phyloP scores from a whole-genome alignment of 2,888 invertebrate species.

The Torymus texanus region DNA sequence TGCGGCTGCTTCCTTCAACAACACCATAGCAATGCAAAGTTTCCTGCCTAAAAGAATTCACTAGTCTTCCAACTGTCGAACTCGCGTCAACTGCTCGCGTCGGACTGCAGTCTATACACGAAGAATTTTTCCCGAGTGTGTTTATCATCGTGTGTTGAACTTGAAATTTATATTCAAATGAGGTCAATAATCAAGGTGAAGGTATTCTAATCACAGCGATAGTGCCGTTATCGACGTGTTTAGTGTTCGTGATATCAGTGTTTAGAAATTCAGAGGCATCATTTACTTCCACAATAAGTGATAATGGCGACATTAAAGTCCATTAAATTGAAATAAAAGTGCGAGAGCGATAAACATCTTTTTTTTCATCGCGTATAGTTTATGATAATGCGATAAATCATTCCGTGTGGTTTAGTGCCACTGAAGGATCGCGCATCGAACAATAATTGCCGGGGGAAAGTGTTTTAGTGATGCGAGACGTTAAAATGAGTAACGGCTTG shows the following conservation, averaged over 20 bases:
- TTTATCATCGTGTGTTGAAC: no score
- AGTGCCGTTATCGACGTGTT: no score
- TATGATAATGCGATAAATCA: conserved; percentile 48
- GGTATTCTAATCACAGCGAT: neutral
- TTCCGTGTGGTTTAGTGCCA: conserved; percentile 18
- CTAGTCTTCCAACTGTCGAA: conserved; percentile 39
- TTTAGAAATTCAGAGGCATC: neutral
- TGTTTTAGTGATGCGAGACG: conserved; percentile 42
- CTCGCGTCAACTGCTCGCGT: conserved; percentile 38
- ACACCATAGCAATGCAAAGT: conserved; percentile 42
- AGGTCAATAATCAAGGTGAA: neutral
- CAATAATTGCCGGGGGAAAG: conserved; percentile 40
- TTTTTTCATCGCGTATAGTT: neutral
- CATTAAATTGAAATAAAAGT: conserved; percentile 38
- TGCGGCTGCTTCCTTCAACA: conserved; percentile 50
- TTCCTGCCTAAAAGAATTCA: conserved; percentile 40
- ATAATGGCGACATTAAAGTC: conserved; percentile 26
- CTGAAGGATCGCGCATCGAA: conserved; percentile 39
- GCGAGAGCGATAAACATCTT: conserved; percentile 30
- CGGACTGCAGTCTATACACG: no score
- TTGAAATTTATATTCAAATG: no score
- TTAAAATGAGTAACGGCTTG: conserved; percentile 48
- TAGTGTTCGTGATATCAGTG: conserved; percentile 14
- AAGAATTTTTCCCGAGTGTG: neutral
- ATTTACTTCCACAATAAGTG: conserved; percentile 30